phyloP scores from a whole-genome alignment of 2,797 vertebrate genomes.

The Geotrypetes seraphini region DNA sequence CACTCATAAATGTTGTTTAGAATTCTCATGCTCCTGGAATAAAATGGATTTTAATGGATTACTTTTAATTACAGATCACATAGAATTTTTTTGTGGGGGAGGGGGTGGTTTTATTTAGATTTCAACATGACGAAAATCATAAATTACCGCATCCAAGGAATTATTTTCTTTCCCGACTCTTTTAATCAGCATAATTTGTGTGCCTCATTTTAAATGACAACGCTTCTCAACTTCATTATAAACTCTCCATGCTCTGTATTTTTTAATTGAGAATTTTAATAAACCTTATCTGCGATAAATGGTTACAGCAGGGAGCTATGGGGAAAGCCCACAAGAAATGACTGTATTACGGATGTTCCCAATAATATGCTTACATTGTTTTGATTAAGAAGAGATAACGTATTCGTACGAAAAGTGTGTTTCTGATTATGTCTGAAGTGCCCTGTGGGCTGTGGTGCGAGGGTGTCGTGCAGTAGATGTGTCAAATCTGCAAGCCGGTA shows the following conservation, averaged over 20 bases:
- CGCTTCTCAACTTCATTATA: no score
- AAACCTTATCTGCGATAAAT: conserved; percentile 5
- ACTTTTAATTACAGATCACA: conserved; percentile 22
- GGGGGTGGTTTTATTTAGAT: no score
- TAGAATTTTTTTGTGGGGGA: no score
- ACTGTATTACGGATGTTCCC: background rate
- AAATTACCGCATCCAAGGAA: no score
- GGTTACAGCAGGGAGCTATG: background rate
- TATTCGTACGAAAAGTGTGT: background rate
- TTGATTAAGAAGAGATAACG: background rate
- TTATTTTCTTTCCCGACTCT: no score
- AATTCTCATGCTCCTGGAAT: conserved; percentile 17
- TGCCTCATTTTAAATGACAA: conserved; percentile 1
- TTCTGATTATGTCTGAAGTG: rapidly evolving
- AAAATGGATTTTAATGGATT: no score
- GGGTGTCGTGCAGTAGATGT: conserved; percentile 17
- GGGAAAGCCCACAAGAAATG: background rate
- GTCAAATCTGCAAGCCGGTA: no score
- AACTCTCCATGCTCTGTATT: no score
- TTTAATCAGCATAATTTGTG: no score
- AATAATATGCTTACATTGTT: background rate
- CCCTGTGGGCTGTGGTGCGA: no score
- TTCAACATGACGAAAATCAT: no score
- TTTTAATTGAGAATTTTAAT: background rate
- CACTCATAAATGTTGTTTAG: conserved; percentile 26